These are phyloP conservation scores for Panonychus citri DNA, from an alignment of 1,140 invertebrate genomes.

Conservation along the genomic window DNA sequence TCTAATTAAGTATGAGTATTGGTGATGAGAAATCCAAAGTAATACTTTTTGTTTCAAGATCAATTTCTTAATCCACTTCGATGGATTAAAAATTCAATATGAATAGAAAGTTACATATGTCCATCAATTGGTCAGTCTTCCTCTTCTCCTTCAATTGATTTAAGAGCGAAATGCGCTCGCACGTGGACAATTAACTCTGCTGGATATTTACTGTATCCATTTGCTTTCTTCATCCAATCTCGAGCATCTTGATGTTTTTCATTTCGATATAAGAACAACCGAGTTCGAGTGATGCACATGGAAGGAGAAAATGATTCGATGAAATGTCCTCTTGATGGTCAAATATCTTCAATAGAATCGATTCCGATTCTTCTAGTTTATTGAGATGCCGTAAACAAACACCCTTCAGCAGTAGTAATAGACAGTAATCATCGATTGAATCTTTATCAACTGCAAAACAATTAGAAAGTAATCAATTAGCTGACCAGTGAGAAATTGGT, in stretches of 20 bases:
- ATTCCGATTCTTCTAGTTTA: not conserved
- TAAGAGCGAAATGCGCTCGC: constrained; percentile 4
- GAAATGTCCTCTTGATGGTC: constrained; percentile 31
- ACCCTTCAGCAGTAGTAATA: constrained; percentile 53
- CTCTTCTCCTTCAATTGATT: not conserved
- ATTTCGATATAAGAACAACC: constrained; percentile 46
- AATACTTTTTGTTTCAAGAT: no score
- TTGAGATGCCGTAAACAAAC: constrained; percentile 41
- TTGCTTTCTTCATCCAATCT: constrained; percentile 53
- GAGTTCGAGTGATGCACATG: constrained; percentile 63
- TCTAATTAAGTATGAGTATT: no score
- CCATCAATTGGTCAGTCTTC: no score
- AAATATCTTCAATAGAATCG: not conserved
- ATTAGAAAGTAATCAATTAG: not conserved
- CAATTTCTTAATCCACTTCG: no score
- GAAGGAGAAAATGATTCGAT: constrained; percentile 58
- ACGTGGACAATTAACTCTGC: constrained; percentile 11
- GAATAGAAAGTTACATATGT: no score
- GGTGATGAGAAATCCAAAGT: no score
- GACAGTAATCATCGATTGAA: constrained; percentile 29
- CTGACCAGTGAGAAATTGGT: constrained; percentile 19
- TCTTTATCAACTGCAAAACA: constrained; percentile 34
- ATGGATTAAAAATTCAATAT: no score
- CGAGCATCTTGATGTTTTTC: constrained; percentile 38
- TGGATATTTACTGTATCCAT: constrained; percentile 22